Evolutionary conservation across 2,797 vertebrate species (phyloP), one percentile per base, ranked within the genome.

Genomic region (Semotilus atromaculatus): DNA sequence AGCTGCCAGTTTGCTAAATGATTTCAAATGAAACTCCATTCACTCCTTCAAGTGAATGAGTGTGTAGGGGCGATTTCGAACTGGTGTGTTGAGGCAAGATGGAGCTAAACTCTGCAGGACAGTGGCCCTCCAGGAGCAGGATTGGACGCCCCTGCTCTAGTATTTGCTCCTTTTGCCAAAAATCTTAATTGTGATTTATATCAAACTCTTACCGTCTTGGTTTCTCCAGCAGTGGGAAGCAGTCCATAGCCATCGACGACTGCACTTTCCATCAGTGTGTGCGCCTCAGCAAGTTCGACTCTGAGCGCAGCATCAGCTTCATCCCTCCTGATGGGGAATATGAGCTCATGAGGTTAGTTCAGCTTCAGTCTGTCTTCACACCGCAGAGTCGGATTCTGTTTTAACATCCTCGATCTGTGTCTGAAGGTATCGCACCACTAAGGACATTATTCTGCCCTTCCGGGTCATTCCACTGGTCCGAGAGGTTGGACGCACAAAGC

Each of bases 391-490:
- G 64, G 3, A 73, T 80, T 26, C 60, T 11, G 10, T 58, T 5
- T 45, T 58, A 38, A 45, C 66, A 2, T 62, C 36, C 55, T 3
- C 19, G 5, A 26, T 60, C 60, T 77, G 21, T 70, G 4, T 23
- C 8, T 82, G 48, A 91, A 99, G 98, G 95, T 99, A 99, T 88
- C 97, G 98, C 90, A 99, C 98, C 93, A 99, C 98, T 88, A 99
- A 99, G 94, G 98, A 99, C 92, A 99, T 99, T 90, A 99, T 99
- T 92, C 95, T 99, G 90, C 98, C 98, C 1, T 99, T 99, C 95
- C 96, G 98, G 60, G 98, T 99, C 84, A 99, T 99, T 83, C 98
- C 98, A 6, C 93, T 99, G 86, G 98, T 99, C 83, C 95, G 98
- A 79, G 98, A 99, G 92, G 98, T 99, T 60, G 98, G 98, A 21